Evolutionary conservation across 2,888 invertebrate genomes (phyloP).

Genomic region (Gari tellinella): DNA sequence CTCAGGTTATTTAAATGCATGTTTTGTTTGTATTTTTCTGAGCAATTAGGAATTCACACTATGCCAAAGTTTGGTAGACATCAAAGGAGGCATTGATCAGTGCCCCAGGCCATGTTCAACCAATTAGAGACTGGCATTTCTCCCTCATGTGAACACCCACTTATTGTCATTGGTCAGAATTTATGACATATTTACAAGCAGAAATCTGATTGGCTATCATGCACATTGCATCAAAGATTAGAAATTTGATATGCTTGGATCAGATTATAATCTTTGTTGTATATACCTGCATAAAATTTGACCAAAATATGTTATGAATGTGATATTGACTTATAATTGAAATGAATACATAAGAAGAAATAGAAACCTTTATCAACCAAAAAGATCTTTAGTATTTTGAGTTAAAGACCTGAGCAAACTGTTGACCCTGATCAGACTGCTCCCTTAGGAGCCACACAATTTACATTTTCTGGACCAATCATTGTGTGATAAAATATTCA

Average conservation of each 20-base stretch:
- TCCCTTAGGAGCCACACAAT: too few species aligned
- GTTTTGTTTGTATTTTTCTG: constrained; percentile 20
- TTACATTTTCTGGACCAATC: too few species aligned
- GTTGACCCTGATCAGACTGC: too few species aligned
- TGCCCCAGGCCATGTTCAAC: constrained; percentile 31
- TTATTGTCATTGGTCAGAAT: too few species aligned
- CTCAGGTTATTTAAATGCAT: constrained; percentile 7
- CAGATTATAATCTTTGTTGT: not conserved
- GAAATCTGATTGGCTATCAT: not conserved
- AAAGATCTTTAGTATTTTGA: too few species aligned
- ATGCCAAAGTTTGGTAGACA: not conserved
- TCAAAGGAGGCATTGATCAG: constrained; percentile 11
- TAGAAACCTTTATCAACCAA: too few species aligned
- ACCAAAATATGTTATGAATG: too few species aligned
- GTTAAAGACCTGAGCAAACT: too few species aligned
- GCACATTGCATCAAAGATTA: not conserved
- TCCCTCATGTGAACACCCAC: not conserved
- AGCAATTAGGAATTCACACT: constrained; percentile 3
- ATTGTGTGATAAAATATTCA: too few species aligned
- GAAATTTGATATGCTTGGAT: not conserved
- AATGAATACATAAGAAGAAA: too few species aligned
- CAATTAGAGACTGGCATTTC: constrained; percentile 33
- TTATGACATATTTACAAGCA: not conserved
- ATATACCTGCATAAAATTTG: constrained; percentile 3
- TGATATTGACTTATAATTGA: not conserved